These are phyloP conservation scores for Aphaenogaster ashmeadi DNA, from an alignment of 1,140 invertebrate genomes.

Conservation along the genomic window DNA sequence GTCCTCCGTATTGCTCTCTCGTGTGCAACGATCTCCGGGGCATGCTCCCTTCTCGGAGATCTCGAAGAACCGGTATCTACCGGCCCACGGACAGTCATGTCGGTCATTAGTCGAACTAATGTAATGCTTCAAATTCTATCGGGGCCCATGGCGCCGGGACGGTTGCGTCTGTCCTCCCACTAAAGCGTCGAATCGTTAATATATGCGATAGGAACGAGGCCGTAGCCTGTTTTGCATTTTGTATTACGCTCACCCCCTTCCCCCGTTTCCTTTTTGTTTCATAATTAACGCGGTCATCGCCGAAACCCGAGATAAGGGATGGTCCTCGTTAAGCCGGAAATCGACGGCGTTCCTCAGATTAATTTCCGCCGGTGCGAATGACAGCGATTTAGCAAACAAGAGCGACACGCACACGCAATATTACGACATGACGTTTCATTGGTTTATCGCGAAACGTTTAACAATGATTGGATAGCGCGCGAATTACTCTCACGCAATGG, in stretches of 20 bases:
- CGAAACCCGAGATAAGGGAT: conserved; percentile 51
- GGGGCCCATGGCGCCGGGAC: conserved; percentile 52
- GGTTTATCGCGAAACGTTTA: conserved; percentile 35
- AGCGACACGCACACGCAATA: conserved; percentile 28
- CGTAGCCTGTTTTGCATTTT: conserved; percentile 54
- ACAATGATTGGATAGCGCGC: conserved; percentile 39
- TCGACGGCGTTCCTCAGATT: conserved; percentile 39
- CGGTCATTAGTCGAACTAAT: conserved; percentile 84
- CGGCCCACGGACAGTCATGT: conserved; percentile 80
- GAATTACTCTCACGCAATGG: background rate
- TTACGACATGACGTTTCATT: conserved; percentile 26
- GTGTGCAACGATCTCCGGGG: conserved; percentile 64
- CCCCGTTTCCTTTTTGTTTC: background rate
- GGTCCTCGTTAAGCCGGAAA: conserved; percentile 51
- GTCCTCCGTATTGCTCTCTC: conserved; percentile 57
- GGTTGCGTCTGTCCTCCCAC: conserved; percentile 70
- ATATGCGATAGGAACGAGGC: conserved; percentile 62
- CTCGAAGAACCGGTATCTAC: conserved; percentile 82
- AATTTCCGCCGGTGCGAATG: conserved; percentile 52
- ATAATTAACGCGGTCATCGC: conserved; percentile 45
- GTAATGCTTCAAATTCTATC: conserved; percentile 81
- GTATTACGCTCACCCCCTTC: background rate
- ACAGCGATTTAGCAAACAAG: conserved; percentile 45
- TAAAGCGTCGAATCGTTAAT: conserved; percentile 71
- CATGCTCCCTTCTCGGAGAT: conserved; percentile 59